These are phyloP conservation scores for Orientallactaga bullata DNA, from an alignment of 2,113 vertebrate species.

Conservation along the genomic window DNA sequence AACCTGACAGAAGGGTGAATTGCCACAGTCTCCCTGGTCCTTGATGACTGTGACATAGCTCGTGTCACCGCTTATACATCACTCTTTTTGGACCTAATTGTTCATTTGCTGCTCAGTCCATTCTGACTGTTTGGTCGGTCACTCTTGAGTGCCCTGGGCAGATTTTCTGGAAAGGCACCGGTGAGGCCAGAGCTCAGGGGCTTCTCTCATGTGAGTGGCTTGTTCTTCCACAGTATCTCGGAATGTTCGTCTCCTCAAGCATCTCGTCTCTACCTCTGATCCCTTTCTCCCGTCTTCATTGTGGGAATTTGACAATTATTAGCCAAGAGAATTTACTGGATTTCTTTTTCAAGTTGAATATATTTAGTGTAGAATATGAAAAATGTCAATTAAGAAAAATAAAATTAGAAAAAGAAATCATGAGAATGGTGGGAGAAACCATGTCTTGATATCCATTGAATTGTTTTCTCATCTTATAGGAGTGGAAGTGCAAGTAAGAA, in stretches of 20 bases:
- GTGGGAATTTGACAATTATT: constrained; percentile 6
- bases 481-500: not conserved
- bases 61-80: not conserved
- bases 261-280: not conserved
- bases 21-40: not conserved
- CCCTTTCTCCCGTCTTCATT: not conserved
- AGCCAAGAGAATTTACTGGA: not conserved
- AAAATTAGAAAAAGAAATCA: too few species aligned
- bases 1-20: not conserved
- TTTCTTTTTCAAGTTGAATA: not conserved
- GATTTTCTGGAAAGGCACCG: not conserved
- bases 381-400: too few species aligned
- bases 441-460: not conserved
- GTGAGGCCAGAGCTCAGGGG: not conserved
- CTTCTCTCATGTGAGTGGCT: not conserved
- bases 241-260: not conserved
- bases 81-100: not conserved
- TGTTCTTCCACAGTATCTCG: constrained; percentile 18
- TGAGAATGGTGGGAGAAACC: too few species aligned
- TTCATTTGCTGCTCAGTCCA: constrained; percentile 9
- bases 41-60: constrained; percentile 20
- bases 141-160: not conserved
- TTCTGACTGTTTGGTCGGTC: not conserved
- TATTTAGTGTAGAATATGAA: not conserved
- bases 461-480: not conserved